A percentile compares a stretch with the other conserved stretches of the same genome.
phyloP scores from a whole-genome alignment of 2,113 vertebrate species.

The Eonycteris spelaea region DNA sequence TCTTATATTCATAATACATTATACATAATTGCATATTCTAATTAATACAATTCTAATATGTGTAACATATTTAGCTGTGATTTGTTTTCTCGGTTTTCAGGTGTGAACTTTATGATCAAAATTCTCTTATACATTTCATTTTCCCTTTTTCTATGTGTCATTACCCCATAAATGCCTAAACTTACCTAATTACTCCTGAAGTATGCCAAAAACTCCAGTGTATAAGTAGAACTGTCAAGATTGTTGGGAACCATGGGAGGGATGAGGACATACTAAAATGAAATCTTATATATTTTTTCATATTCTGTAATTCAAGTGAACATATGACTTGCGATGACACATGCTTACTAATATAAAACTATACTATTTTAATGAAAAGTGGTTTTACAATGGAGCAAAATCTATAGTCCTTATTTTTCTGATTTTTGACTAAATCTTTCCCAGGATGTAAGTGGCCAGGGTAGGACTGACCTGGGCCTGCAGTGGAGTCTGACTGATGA shows the following conservation, averaged over 20 bases:
- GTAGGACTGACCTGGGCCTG: background rate
- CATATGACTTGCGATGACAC: background rate
- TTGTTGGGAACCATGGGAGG: background rate
- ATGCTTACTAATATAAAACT: background rate
- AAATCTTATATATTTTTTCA: background rate
- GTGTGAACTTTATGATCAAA: background rate
- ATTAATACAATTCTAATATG: background rate
- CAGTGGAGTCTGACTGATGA: background rate
- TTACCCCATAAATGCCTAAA: background rate
- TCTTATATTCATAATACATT: too few species aligned
- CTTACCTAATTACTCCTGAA: background rate
- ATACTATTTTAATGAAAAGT: background rate
- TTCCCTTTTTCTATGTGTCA: background rate
- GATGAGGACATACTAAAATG: background rate
- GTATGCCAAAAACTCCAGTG: background rate
- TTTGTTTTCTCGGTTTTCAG: background rate
- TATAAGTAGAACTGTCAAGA: background rate
- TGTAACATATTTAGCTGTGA: background rate
- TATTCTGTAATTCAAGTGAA: background rate
- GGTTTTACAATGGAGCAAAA: background rate
- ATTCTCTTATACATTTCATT: background rate
- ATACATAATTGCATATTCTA: background rate
- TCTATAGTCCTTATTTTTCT: background rate
- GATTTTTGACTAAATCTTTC: background rate
- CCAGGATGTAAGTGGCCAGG: fast-evolving